Evolutionary conservation across 30 jellyfish, hydroid and myxozoan species (phyloP), one percentile per base, ranked within the genome.

Genomic region (Aurelia sp.): DNA sequence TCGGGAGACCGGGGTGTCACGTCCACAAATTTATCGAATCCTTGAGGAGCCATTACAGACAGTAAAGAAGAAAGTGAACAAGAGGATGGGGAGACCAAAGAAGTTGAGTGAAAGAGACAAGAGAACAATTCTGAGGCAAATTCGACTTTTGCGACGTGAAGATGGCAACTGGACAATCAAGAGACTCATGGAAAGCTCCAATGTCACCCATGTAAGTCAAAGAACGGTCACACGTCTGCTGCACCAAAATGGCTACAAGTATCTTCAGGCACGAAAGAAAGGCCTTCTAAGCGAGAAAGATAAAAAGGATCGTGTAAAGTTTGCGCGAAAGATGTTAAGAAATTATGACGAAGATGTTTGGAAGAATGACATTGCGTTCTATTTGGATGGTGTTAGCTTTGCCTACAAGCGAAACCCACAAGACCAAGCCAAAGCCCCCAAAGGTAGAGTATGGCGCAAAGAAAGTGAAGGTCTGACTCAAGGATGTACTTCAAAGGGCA

Each of bases 351-450:
- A 40, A 72, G 50, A 15, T 67, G 52, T 84, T 64, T 84, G 87
- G 93, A 52, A 17, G 27, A 19, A 84, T 0, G 15, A 50, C 30
- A 58, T 84, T 64, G 88, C 93, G 38, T 84, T 84, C 71, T 70
- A 69, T 47, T 71, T 70, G 5, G 93, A 84, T 69, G 93, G 93
- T 8, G 93, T 84, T 51, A 88, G 93, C 11, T 82, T 82, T 52
- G 92, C 67, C 21, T 78, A 82, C 72, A 82, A 82, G 52, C 31
- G 84, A n/a, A n/a, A n/a, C n/a, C n/a, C n/a, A n/a, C n/a, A n/a
- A n/a, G n/a, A n/a, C n/a, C n/a, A n/a, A n/a, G n/a, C n/a, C n/a
- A n/a, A n/a, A n/a, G n/a, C n/a, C n/a, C n/a, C n/a, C n/a, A n/a
- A n/a, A n/a, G n/a, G n/a, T n/a, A n/a, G n/a, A n/a, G n/a, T n/a